Percentiles rank a stretch among this genome's conserved stretches.
phyloP scores from a whole-genome alignment of 1,140 invertebrate genomes.

The Drosophila albomicans region DNA sequence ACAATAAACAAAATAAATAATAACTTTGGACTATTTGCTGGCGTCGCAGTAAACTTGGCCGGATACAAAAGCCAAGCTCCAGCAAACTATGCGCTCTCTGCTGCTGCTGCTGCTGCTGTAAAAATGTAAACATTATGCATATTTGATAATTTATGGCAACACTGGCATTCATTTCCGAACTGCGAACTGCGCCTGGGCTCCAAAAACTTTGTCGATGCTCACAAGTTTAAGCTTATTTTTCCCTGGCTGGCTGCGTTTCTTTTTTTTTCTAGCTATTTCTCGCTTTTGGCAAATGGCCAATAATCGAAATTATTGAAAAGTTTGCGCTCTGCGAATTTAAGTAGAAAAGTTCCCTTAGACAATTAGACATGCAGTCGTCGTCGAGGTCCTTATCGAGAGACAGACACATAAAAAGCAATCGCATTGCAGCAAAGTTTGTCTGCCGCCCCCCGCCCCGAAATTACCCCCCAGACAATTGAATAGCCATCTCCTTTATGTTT shows the following conservation, averaged over 20 bases:
- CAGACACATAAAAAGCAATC: constrained; percentile 39
- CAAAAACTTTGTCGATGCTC: constrained; percentile 43
- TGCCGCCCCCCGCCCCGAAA: neutral
- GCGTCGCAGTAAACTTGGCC: constrained; percentile 74
- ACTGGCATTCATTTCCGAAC: constrained; percentile 82
- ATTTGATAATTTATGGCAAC: constrained; percentile 84
- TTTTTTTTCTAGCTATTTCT: constrained; percentile 23
- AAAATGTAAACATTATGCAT: constrained; percentile 84
- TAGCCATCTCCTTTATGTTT: constrained; percentile 44
- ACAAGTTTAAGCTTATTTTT: constrained; percentile 55
- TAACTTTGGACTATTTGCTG: constrained; percentile 71
- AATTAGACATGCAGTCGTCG: constrained; percentile 76
- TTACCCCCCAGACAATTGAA: constrained; percentile 38
- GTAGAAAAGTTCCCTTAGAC: constrained; percentile 77
- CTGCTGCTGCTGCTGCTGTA: constrained; percentile 34
- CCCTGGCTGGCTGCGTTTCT: constrained; percentile 17
- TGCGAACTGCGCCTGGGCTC: constrained; percentile 9
- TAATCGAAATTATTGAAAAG: constrained; percentile 85
- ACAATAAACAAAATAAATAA: constrained; percentile 81
- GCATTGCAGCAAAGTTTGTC: constrained; percentile 47
- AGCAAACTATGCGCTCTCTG: constrained; percentile 22
- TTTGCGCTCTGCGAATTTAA: constrained; percentile 70
- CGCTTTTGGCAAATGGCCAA: constrained; percentile 78
- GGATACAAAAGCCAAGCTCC: constrained; percentile 29
- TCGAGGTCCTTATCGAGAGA: constrained; percentile 14